Conservation (phyloP, 2,888 invertebrate genomes). For the Drosophila cognata region DNA sequence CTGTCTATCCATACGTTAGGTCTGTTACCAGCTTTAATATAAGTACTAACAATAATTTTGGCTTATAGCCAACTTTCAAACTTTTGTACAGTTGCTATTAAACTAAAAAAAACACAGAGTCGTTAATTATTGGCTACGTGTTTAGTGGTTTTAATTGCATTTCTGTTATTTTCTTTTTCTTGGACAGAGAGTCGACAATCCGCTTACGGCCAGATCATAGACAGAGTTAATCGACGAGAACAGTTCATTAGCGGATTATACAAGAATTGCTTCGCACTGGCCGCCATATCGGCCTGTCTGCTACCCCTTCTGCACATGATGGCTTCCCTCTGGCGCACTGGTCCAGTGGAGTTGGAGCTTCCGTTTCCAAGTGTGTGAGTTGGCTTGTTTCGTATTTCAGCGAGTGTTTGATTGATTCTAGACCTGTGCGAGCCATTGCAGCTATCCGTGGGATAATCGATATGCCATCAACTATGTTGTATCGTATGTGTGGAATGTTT, state of each 20-base stretch:
- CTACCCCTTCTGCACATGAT: conserved; percentile 25
- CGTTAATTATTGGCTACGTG: not conserved
- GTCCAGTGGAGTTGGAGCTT: conserved; percentile 6
- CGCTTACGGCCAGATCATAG: conserved; percentile 12
- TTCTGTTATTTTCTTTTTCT: not conserved
- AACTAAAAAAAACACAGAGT: not conserved
- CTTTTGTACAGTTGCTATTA: not conserved
- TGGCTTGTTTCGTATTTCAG: not conserved
- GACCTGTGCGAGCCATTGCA: conserved; percentile 17
- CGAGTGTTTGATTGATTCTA: conserved; percentile 1
- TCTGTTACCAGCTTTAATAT: not conserved
- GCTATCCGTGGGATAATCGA: conserved; percentile 47
- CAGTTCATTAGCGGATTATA: conserved; percentile 38
- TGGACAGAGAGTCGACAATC: conserved; percentile 19
- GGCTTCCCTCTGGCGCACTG: not conserved
- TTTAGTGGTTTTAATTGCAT: not conserved
- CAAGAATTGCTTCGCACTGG: conserved; percentile 14
- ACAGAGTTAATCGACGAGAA: conserved; percentile 20
- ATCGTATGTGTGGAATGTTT: conserved; percentile 53
- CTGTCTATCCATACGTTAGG: not conserved
- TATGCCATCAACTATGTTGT: conserved; percentile 29
- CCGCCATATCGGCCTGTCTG: conserved; percentile 22
- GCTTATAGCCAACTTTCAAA: not conserved
- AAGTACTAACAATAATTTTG: not conserved
- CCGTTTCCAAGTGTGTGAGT: conserved; percentile 48